phyloP scores from a whole-genome alignment of 2,888 invertebrate species.

The Taphrorychus bicolor region DNA sequence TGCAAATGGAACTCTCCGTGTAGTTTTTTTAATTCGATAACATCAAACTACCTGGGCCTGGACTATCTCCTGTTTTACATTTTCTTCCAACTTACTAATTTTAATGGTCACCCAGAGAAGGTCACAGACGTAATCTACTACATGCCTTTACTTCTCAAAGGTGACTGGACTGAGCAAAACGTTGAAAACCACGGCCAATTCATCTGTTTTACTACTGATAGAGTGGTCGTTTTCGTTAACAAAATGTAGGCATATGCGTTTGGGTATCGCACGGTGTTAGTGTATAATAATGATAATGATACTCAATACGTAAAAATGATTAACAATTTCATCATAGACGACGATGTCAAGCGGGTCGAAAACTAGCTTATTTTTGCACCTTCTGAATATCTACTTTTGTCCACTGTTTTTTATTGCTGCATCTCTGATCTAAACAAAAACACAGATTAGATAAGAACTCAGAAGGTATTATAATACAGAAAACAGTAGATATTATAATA shows the following conservation, averaged over 20 bases:
- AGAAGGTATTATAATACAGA: no score
- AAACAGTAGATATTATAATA: no score
- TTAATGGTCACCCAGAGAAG: no score
- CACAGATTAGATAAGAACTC: no score
- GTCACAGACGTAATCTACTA: no score
- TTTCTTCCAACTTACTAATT: no score
- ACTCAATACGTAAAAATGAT: not conserved
- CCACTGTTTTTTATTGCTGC: not conserved
- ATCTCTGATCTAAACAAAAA: not conserved
- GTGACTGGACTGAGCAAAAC: not conserved
- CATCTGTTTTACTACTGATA: no score
- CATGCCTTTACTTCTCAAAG: not conserved
- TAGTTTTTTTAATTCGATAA: not conserved
- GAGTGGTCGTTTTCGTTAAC: not conserved
- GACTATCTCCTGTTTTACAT: not conserved
- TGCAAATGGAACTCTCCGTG: not conserved
- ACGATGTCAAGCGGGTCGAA: not conserved
- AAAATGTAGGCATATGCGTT: not conserved
- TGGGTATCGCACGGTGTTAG: not conserved
- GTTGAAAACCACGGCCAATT: not conserved
- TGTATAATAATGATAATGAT: not conserved
- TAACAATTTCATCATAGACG: constrained; percentile 2
- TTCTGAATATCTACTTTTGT: not conserved
- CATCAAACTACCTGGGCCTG: not conserved
- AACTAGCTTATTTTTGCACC: not conserved